Base-by-base conservation (phyloP, 2,888 invertebrate species). In the Sarcophaga variegata region DNA sequence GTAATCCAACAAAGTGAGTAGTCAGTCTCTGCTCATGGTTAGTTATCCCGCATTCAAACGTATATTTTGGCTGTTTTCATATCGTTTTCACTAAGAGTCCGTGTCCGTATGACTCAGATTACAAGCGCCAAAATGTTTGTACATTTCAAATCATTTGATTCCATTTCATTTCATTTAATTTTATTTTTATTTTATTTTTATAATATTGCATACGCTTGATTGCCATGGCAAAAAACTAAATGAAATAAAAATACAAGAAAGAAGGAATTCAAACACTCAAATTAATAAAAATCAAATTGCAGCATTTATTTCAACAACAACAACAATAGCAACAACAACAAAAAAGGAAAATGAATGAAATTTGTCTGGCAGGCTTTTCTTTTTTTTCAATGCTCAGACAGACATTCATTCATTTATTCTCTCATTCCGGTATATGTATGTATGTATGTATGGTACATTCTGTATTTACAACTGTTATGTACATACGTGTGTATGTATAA, bases 261-360 rank as follows among this genome's bases (percentile, higher is more conserved):
- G 37, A 37, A 37, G 10, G 37, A 37, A 37, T 37, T 37, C 81
- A 71, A 67, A 72, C 84, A 82, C 76, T 84, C 78, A 82, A 87
- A 87, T 87, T 87, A 87, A 87, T 84, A 84, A 82, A 82, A 84
- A 87, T 82, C 76, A 84, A 87, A 87, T 83, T 78, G 81, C 84
- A 76, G 72, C 76, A 84, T 82, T 84, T 87, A 81, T 83, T 87
- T 83, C 54, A 54, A 64, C 11, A 64, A 25, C 37, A 71, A 59
- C 22, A 37, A 17, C 10, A 72, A 64, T 14, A 17, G 25, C 14
- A 79, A 25, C 45, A 45, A 25, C 69, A 17, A 49, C 14, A 14
- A 59, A 71, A 27, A 14, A 60, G 20, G 59, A 37, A 72, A 72
- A 64, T 64, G 22, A 70, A 71, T 49, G n/a, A 66, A 82, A 70